These are phyloP conservation scores for Heliangelus exortis DNA, from an alignment of 2,797 vertebrate species.

Conservation along the genomic window DNA sequence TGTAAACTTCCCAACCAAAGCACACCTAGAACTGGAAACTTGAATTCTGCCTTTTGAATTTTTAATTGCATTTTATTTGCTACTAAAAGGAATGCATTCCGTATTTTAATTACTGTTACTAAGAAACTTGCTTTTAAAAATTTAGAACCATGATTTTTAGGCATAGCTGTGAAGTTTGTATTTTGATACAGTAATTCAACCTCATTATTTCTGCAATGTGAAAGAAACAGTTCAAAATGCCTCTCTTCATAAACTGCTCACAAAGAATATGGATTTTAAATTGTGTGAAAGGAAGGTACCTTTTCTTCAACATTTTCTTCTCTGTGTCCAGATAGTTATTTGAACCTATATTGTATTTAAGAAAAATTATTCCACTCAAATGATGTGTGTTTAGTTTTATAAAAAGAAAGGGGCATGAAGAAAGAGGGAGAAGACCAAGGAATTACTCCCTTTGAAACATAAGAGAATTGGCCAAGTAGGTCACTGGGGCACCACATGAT, in stretches of 20 bases:
- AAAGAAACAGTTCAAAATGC: not conserved
- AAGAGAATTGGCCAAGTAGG: not conserved
- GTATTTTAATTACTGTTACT: not conserved
- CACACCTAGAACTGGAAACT: not conserved
- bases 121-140: not conserved
- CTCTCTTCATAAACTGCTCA: not conserved
- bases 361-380: not conserved
- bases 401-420: not conserved
- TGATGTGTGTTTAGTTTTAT: not conserved
- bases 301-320: not conserved
- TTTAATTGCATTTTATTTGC: not conserved
- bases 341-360: not conserved
- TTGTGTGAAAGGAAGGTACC: not conserved
- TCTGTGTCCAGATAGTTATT: not conserved
- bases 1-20: not conserved
- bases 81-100: not conserved
- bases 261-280: not conserved
- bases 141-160: not conserved
- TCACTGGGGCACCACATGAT: not conserved
- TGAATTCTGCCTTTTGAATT: not conserved
- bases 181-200: not conserved
- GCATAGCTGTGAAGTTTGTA: not conserved
- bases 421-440: not conserved
- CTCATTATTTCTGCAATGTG: not conserved
- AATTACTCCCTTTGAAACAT: not conserved